Percentiles rank a stretch among this genome's conserved stretches.
Evolutionary conservation across 2,888 invertebrate species (phyloP).

Genomic region (Nycteola revayana): DNA sequence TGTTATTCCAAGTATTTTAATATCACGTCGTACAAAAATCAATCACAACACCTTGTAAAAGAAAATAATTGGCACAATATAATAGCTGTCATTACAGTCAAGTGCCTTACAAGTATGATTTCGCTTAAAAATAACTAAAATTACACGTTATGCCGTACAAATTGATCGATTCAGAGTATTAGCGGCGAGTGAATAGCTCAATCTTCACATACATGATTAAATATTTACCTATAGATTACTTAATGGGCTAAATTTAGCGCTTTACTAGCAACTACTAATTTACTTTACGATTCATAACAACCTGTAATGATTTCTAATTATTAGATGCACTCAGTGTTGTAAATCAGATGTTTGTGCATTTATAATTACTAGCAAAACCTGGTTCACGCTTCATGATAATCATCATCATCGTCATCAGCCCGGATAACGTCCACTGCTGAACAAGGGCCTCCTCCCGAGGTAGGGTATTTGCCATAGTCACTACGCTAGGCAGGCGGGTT

Average conservation of each 20-base stretch:
- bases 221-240: constrained; percentile 55
- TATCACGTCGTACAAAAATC: background rate
- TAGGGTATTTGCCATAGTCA: too few relatives aligned
- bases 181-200: constrained; percentile 36
- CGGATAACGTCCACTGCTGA: too few relatives aligned
- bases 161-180: constrained; percentile 37
- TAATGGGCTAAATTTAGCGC: constrained; percentile 55
- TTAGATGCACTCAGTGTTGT: too few relatives aligned
- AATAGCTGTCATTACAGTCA: constrained; percentile 28
- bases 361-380: too few relatives aligned
- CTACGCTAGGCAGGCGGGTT: too few relatives aligned
- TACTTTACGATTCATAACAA: constrained; percentile 51
- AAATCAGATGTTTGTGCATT: too few relatives aligned
- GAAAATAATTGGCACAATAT: constrained; percentile 22
- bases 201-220: constrained; percentile 41
- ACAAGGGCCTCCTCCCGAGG: too few relatives aligned
- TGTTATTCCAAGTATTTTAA: background rate
- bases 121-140: constrained; percentile 30
- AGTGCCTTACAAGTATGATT: constrained; percentile 16
- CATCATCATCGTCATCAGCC: too few relatives aligned
- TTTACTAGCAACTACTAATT: constrained; percentile 34
- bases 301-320: constrained; percentile 45
- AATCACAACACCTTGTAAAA: background rate
- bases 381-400: too few relatives aligned
- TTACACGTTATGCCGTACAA: constrained; percentile 28